Conservation (phyloP, 2,888 invertebrate genomes). For the Tachina lurida region DNA sequence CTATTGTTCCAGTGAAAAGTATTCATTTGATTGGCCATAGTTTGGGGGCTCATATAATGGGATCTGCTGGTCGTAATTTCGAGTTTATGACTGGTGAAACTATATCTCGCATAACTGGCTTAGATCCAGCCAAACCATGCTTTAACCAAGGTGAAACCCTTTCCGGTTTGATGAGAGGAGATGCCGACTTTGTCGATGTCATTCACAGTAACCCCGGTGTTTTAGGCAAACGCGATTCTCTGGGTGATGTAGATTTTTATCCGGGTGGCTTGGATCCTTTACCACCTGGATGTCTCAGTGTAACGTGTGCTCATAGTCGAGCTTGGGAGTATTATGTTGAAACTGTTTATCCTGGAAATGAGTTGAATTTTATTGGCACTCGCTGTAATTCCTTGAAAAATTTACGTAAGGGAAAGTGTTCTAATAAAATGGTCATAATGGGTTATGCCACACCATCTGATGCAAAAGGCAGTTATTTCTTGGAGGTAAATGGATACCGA, state of each 20-base stretch:
- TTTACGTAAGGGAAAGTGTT: constrained; percentile 77
- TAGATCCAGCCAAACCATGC: constrained; percentile 83
- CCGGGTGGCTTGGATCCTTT: constrained; percentile 79
- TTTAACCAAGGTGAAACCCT: constrained; percentile 81
- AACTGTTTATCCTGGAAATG: constrained; percentile 81
- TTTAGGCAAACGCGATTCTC: constrained; percentile 79
- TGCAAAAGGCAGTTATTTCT: constrained; percentile 80
- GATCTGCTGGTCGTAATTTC: constrained; percentile 79
- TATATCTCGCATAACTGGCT: constrained; percentile 80
- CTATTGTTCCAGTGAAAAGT: constrained; percentile 76
- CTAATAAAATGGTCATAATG: constrained; percentile 77
- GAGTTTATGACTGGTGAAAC: constrained; percentile 75
- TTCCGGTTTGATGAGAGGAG: constrained; percentile 80
- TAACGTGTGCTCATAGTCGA: constrained; percentile 79
- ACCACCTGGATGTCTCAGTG: constrained; percentile 78
- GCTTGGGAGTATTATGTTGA: constrained; percentile 80
- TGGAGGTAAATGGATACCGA: constrained; percentile 76
- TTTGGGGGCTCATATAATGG: constrained; percentile 82
- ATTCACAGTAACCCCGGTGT: constrained; percentile 82
- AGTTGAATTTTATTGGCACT: constrained; percentile 78
- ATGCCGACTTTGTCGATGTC: constrained; percentile 81
- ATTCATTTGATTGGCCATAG: constrained; percentile 83
- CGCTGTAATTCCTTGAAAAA: constrained; percentile 79
- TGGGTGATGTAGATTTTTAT: constrained; percentile 82
- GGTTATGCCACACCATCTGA: constrained; percentile 76